Base-by-base conservation (phyloP, 2,888 invertebrate species). In the Acronicta leporina region DNA sequence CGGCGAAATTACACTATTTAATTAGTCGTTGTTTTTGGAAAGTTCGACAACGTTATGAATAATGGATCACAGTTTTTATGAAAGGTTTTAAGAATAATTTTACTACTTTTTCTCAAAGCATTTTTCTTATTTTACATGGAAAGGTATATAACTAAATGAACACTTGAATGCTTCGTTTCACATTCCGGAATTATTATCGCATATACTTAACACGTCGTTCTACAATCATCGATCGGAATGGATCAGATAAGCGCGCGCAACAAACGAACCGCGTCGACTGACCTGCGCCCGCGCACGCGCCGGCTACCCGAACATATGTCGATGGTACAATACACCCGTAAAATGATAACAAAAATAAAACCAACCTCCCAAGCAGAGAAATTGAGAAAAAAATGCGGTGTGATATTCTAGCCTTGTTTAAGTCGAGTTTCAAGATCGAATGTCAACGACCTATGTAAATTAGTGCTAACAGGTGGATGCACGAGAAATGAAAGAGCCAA, bases 321-420 rank as follows among this genome's bases (percentile, higher is more conserved):
- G 80, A 83, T 77, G 71, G 80, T 79, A 85, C 84, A 86, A 87
- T 88, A 87, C 85, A 79, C 84, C 81, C 84, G 85, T 79, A 55
- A 38, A 88, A 88, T 91, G 89, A 90, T 92, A 92, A 91, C 91
- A 73, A 91, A 93, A 93, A 93, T 92, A 92, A 92, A 88, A 87
- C 86, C 43, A 81, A 84, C 85, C 89, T 87, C 90, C 87, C 89
- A 87, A 86, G 88, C 82, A 81, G 88, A 74, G 81, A 88, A 83
- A 83, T 79, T 48, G 15, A 44, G 69, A 80, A 82, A 83, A 87
- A 84, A 79, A 73, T 68, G 30, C 61, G 57, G 62, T 35, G 54
- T 56, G 55, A 51, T 69, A 61, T 60, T 76, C 65, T 57, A 73
- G 68, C 69, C 68, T 69, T 52, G 68, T 68, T 68, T 70, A 60